Base-by-base conservation (phyloP, 2,113 vertebrate genomes). In the Varanus komodoensis region DNA sequence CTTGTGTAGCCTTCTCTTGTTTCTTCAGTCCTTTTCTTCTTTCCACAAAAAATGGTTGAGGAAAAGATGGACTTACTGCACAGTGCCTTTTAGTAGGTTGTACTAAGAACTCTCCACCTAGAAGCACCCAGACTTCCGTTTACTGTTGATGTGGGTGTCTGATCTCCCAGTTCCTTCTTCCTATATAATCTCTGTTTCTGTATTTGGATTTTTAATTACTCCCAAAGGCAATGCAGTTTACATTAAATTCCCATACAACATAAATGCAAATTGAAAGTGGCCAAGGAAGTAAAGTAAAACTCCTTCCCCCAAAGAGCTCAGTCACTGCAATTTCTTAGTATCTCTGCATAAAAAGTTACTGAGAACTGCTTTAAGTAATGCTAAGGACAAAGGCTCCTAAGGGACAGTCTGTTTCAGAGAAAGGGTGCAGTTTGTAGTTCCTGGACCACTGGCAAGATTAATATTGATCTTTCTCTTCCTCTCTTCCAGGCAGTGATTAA, bases 401-500 rank as follows among this genome's bases (percentile, higher is more conserved):
- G 80, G 38, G 12, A 64, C 29, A 50, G 29, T 8, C 38, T 64
- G 6, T 21, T 75, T 75, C 73, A 52, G 52, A 75, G 27, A 75
- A 83, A 89, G 1, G 5, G 3, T 8, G 29, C 1, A 34, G 25
- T 50, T 84, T 64, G 38, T 84, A 67, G 38, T 61, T 57, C 68
- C n/a, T 82, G 15, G 25, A 8, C 8, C 1, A 8, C 44, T 85
- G 82, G 64, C 27, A 38, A 32, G 25, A 78, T 21, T 88, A 29
- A 88, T 82, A 57, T 38, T 54, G 38, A n/a, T 68, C 12, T 25
- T 48, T 79, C 50, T 61, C 9, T 86, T 27, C 79, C 7, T n/a
- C 84, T 84, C 81, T 68, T 95, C 78, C 0, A 82, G 75, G 90
- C 87, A 88, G n/a, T 82, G 86, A 82, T 86, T 9, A 1, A 38